These are phyloP conservation scores for Podarcis siculus DNA, from an alignment of 2,797 vertebrate species.

Conservation along the genomic window DNA sequence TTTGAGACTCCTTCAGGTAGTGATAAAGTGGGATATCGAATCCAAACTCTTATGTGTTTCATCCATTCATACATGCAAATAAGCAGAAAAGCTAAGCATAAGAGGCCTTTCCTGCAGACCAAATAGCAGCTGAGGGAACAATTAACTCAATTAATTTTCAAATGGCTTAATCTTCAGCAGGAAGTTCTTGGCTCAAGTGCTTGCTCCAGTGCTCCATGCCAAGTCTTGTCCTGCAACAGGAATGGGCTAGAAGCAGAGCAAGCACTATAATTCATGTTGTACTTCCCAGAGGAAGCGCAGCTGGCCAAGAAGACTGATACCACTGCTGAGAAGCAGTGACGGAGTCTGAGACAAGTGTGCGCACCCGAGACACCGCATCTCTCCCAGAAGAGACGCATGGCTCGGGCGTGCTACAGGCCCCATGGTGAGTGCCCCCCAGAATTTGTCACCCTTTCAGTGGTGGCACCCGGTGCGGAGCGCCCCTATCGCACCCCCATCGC, in stretches of 20 bases:
- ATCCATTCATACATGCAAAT: not conserved
- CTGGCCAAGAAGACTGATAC: not conserved
- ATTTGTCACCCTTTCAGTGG: too few relatives aligned
- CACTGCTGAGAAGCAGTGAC: not conserved
- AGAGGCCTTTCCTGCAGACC: not conserved
- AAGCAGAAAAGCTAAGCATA: not conserved
- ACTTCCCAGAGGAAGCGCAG: not conserved
- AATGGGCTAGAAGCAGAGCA: too few relatives aligned
- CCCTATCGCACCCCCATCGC: too few relatives aligned
- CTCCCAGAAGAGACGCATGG: too few relatives aligned
- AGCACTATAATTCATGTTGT: not conserved
- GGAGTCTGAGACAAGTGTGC: not conserved
- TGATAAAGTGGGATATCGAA: too few relatives aligned
- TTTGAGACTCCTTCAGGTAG: too few relatives aligned
- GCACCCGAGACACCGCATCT: too few relatives aligned
- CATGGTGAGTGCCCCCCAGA: accelerated
- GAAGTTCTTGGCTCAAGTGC: not conserved
- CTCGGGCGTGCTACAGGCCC: too few relatives aligned
- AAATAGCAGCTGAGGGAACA: not conserved
- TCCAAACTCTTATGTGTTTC: not conserved
- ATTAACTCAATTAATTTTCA: not conserved
- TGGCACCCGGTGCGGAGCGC: too few relatives aligned
- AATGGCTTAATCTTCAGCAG: not conserved
- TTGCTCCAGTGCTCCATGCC: not conserved
- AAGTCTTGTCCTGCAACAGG: not conserved